Base-by-base conservation (phyloP, 2,888 invertebrate species). In the Pristionchus japonicus region DNA sequence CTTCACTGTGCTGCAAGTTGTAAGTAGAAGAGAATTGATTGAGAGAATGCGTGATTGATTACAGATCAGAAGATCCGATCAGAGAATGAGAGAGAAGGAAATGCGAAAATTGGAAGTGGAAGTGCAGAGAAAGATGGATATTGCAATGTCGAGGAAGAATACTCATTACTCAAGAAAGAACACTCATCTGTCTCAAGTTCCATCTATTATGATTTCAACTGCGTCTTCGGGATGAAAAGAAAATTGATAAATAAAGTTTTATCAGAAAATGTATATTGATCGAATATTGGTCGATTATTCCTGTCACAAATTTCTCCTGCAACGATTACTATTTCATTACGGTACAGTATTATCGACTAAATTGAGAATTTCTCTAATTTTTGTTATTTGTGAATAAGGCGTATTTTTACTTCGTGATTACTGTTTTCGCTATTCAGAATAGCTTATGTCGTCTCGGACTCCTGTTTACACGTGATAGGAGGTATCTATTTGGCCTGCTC, bases 21-120 rank as follows among this genome's bases (percentile, higher is more conserved):
- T 84, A 37, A 31, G 57, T 67, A 31, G 34, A 67, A 34, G 15
- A 7, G 64, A 40, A 23, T 0, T 40, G 9, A 40, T 70, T 11
- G 37, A 43, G 43, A 47, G 40, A 37, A 17, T 52, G 23, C 3
- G 4, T 57, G 23, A 23, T 64, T 23, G 40, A 40, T 85, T 86
- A 27, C 74, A 89, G 89, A 86, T 89, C 9, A 83, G 88, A 70
- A 74, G 91, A 67, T 89, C 90, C 47, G 90, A 89, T 74, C 70
- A 64, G 11, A 90, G 90, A 74, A 89, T 91, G 43, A 77, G 82
- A 17, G 89, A 86, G 57, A 86, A 88, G 52, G 86, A 89, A 49
- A 77, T 91, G 88, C 74, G 89, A 47, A 91, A 91, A 67, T 80
- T 91, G 89, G 90, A 91, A 83, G 88, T 90, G 67, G 91, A 91